Percentiles rank a stretch among this genome's conserved stretches.
These are phyloP conservation scores for Capitulum mitella DNA, from an alignment of 2,888 invertebrate genomes.

Conservation along the genomic window DNA sequence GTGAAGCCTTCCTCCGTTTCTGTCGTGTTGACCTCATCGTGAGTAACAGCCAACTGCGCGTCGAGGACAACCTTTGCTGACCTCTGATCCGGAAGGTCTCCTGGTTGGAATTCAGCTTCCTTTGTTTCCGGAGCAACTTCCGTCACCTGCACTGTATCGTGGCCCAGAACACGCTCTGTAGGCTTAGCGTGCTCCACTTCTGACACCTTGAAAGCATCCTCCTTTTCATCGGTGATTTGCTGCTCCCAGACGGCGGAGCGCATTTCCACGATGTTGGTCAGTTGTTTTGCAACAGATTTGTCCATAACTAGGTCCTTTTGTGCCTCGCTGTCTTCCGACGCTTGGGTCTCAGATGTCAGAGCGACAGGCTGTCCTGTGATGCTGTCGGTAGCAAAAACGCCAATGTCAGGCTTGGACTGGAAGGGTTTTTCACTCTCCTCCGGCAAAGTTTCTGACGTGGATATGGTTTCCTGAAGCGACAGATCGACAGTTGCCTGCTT, in stretches of 20 bases:
- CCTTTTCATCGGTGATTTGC: not conserved
- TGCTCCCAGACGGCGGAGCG: not conserved
- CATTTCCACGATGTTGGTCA: not conserved
- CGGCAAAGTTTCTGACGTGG: not conserved
- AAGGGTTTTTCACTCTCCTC: not conserved
- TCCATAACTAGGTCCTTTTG: not conserved
- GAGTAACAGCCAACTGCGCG: not conserved
- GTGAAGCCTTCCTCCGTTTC: not conserved
- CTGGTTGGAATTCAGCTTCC: not conserved
- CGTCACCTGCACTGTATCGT: not conserved
- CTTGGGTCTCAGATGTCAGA: not conserved
- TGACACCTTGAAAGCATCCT: not conserved
- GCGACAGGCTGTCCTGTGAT: not conserved
- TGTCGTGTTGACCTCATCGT: not conserved
- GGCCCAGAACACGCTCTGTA: not conserved
- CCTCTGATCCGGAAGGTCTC: not conserved
- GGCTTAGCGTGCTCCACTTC: not conserved
- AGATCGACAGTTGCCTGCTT: not conserved
- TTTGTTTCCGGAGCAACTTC: slow-evolving; percentile 2
- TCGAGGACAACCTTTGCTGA: not conserved
- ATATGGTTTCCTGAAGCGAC: not conserved
- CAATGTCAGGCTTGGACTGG: not conserved
- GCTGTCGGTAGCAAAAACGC: not conserved
- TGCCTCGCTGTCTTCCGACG: not conserved
- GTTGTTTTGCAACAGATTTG: not conserved